phyloP scores from a whole-genome alignment of 2,797 vertebrate genomes.

The Mus caroli region DNA sequence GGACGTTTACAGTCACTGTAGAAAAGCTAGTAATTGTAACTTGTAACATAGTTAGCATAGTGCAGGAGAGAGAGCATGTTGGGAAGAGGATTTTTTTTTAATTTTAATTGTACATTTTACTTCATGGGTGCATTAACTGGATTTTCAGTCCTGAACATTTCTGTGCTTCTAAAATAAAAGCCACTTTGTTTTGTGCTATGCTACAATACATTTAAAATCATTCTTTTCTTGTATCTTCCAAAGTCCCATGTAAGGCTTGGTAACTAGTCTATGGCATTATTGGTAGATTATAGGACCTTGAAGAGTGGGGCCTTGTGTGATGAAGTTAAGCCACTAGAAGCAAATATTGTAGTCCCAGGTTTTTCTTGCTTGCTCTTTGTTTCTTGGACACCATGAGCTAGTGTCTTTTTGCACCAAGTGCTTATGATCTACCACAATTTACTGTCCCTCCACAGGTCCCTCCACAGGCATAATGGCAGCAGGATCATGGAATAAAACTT shows the following conservation, averaged over 20 bases:
- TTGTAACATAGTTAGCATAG: background rate
- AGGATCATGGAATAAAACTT: background rate
- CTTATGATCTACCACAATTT: background rate
- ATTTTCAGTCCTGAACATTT: background rate
- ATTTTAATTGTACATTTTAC: background rate
- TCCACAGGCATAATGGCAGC: background rate
- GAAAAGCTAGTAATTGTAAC: background rate
- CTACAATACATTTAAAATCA: background rate
- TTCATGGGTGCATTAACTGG: background rate
- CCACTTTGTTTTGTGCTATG: background rate
- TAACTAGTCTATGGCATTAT: background rate
- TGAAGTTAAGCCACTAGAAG: background rate
- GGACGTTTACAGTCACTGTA: background rate
- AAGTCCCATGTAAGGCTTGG: background rate
- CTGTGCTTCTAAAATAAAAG: slow-evolving; percentile 25
- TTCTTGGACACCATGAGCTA: background rate
- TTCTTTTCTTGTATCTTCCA: background rate
- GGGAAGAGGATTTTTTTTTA: no score
- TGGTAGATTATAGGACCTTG: background rate
- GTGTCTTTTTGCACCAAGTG: background rate
- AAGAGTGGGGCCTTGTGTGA: background rate
- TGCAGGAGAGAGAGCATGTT: background rate
- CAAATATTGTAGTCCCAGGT: background rate
- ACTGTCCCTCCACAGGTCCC: background rate
- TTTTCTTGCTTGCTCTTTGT: background rate